Evolutionary conservation across 2,113 vertebrate species (phyloP).

Genomic region (Pachypanchax playfairii): DNA sequence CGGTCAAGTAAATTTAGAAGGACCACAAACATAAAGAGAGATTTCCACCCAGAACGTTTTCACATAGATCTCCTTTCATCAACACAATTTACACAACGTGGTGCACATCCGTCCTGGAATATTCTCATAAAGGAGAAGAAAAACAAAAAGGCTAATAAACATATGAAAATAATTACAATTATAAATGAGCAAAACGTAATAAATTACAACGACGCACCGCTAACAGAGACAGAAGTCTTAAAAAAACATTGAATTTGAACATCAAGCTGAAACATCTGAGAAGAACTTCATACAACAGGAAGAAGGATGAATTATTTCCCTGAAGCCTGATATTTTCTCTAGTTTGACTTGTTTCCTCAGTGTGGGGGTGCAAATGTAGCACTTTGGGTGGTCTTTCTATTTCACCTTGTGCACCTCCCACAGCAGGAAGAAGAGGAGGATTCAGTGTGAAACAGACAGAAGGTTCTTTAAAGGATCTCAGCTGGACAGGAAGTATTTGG

Average conservation of each 20-base stretch:
- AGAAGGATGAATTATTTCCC: conserved; percentile 73
- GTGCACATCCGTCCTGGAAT: conserved; percentile 60
- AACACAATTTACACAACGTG: conserved; percentile 29
- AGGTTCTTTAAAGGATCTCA: conserved; percentile 70
- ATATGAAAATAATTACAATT: conserved; percentile 60
- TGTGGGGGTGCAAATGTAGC: conserved; percentile 68
- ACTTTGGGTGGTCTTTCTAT: conserved; percentile 53
- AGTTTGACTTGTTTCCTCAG: conserved; percentile 48
- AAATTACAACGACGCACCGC: conserved; percentile 75
- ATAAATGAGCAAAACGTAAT: conserved; percentile 71
- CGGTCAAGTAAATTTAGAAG: conserved; percentile 59
- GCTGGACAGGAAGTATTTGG: conserved; percentile 74
- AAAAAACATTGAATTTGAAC: conserved; percentile 54
- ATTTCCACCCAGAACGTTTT: conserved; percentile 13
- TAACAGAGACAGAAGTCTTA: conserved; percentile 54
- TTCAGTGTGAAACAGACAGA: conserved; percentile 74
- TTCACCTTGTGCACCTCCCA: conserved; percentile 50
- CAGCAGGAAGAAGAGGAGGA: conserved; percentile 51
- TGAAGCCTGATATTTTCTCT: conserved; percentile 70
- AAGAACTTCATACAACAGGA: conserved; percentile 50
- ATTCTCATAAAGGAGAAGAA: conserved; percentile 48
- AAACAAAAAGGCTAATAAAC: conserved; percentile 56
- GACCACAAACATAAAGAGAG: conserved; percentile 48
- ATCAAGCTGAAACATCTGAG: conserved; percentile 25
- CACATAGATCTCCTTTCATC: conserved; percentile 34